These are phyloP conservation scores for Digitonthophagus gazella DNA, from an alignment of 2,888 invertebrate species.

Conservation along the genomic window DNA sequence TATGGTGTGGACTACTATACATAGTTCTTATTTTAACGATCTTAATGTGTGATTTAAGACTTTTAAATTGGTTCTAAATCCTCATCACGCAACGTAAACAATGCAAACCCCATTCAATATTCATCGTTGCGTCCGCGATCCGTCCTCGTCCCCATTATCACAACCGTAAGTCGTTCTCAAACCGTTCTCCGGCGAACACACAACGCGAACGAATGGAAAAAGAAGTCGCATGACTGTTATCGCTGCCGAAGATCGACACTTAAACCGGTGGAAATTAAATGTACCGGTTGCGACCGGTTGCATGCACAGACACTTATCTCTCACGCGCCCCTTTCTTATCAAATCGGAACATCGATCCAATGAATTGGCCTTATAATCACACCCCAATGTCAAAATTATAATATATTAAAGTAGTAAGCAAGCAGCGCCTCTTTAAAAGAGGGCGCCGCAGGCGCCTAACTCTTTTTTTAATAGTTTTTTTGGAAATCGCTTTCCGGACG, in stretches of 20 bases:
- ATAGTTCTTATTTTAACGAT: too few species aligned
- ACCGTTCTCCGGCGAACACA: neutral
- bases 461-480: too few species aligned
- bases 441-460: too few species aligned
- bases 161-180: neutral
- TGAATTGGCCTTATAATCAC: too few species aligned
- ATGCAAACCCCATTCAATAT: neutral
- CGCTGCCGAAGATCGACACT: constrained; percentile 5
- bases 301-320: neutral
- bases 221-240: neutral
- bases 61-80: neutral
- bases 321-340: constrained; percentile 8
- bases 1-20: too few species aligned
- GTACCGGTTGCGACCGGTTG: constrained; percentile 6
- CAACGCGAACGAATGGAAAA: neutral
- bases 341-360: constrained; percentile 6
- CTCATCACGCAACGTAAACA: neutral
- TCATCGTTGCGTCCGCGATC: neutral
- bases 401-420: too few species aligned
- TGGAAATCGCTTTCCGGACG: too few species aligned
- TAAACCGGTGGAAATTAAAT: constrained; percentile 8
- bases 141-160: neutral
- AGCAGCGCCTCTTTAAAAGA: too few species aligned
- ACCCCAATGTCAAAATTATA: too few species aligned
- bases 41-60: too few species aligned